Evolutionary conservation across 2,797 vertebrate genomes (phyloP).

Genomic region (Otus scops): DNA sequence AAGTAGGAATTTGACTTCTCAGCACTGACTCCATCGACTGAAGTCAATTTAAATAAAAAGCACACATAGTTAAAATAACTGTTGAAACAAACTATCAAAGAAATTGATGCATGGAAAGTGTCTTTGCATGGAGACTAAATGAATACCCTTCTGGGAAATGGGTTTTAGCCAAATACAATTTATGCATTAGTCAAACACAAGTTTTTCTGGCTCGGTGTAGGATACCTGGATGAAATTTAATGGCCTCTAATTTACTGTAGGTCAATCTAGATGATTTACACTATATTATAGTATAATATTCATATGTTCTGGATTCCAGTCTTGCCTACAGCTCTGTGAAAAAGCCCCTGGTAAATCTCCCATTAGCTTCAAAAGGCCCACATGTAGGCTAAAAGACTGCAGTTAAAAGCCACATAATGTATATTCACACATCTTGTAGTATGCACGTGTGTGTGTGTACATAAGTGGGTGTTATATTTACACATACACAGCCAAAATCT

Average conservation of each 20-base stretch:
- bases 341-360: slow-evolving; percentile 70
- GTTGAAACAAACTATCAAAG: slow-evolving; percentile 25
- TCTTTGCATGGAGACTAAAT: not conserved
- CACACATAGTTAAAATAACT: not conserved
- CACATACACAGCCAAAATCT: not conserved
- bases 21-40: not conserved
- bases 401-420: slow-evolving; percentile 57
- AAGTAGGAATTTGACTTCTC: not conserved
- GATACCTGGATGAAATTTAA: slow-evolving; percentile 40
- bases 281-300: slow-evolving; percentile 23
- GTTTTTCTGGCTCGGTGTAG: slow-evolving; percentile 48
- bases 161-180: slow-evolving; percentile 43
- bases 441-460: slow-evolving; percentile 35
- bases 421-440: slow-evolving; percentile 15
- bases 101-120: not conserved
- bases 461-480: slow-evolving; percentile 36
- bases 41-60: not conserved
- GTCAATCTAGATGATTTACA: slow-evolving; percentile 43
- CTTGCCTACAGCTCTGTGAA: slow-evolving; percentile 69
- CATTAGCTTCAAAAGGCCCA: slow-evolving; percentile 66
- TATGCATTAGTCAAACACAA: slow-evolving; percentile 53
- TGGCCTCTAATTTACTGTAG: slow-evolving; percentile 50
- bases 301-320: slow-evolving; percentile 29
- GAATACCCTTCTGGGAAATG: slow-evolving; percentile 27
- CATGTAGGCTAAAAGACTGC: slow-evolving; percentile 40